Evolutionary conservation across 1,140 invertebrate species (phyloP).

Genomic region (Drosophila teissieri): DNA sequence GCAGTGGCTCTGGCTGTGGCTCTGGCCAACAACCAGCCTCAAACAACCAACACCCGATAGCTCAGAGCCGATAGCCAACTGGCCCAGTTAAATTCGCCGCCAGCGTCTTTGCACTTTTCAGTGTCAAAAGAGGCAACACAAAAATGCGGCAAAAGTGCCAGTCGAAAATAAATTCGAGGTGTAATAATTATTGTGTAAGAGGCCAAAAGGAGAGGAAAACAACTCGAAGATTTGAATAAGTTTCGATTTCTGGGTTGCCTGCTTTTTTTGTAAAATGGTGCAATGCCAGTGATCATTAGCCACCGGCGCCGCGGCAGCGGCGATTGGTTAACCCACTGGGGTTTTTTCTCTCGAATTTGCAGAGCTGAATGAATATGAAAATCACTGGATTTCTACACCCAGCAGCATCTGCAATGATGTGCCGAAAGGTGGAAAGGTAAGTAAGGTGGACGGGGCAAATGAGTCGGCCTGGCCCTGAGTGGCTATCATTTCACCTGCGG

Average conservation of each 20-base stretch:
- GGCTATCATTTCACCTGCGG: constrained; percentile 72
- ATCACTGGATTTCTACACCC: constrained; percentile 74
- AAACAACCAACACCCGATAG: constrained; percentile 1
- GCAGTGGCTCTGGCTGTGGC: constrained; percentile 4
- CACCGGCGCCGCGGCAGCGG: constrained; percentile 36
- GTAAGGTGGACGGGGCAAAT: constrained; percentile 32
- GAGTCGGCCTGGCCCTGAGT: constrained; percentile 61
- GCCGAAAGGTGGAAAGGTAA: constrained; percentile 29
- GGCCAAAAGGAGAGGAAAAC: constrained; percentile 43
- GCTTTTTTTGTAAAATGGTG: constrained; percentile 53
- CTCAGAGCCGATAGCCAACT: constrained; percentile 14
- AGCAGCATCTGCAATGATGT: constrained; percentile 56
- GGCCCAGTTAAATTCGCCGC: constrained; percentile 59
- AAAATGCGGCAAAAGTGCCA: constrained; percentile 32
- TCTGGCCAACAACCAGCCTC: neutral
- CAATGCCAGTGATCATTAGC: constrained; percentile 73
- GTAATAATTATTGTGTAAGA: constrained; percentile 71
- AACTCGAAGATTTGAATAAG: constrained; percentile 73
- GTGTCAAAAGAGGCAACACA: constrained; percentile 62
- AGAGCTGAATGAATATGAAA: constrained; percentile 75
- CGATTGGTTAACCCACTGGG: constrained; percentile 59
- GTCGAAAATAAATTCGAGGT: constrained; percentile 49
- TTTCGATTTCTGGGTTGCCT: constrained; percentile 37
- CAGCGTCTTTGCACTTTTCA: constrained; percentile 68
- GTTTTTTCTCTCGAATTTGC: constrained; percentile 69